phyloP scores from a whole-genome alignment of 2,888 invertebrate species.

The Leucoma salicis region DNA sequence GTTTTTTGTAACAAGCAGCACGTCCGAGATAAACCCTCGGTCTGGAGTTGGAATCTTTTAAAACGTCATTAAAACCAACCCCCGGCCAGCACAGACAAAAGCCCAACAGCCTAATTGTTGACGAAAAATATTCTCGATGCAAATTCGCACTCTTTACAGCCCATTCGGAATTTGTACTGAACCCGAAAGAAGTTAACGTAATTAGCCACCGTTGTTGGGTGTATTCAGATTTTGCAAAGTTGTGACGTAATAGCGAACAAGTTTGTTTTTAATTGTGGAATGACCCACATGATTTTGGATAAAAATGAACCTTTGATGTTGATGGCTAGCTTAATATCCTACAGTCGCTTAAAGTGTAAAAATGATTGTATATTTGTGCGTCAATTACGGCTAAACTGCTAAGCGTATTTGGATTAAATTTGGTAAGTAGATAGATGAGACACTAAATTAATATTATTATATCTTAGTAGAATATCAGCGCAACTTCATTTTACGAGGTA shows the following conservation, averaged over 20 bases:
- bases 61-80: slow-evolving; percentile 80
- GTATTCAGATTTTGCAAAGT: slow-evolving; percentile 50
- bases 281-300: slow-evolving; percentile 6
- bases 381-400: too few species aligned
- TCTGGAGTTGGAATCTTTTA: slow-evolving; percentile 76
- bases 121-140: slow-evolving; percentile 80
- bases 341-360: too few species aligned
- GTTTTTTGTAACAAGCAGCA: slow-evolving; percentile 72
- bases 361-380: too few species aligned
- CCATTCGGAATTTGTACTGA: slow-evolving; percentile 77
- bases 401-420: too few species aligned
- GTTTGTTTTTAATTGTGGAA: slow-evolving; percentile 31
- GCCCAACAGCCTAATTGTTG: slow-evolving; percentile 76
- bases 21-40: slow-evolving; percentile 74
- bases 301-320: neutral
- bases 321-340: too few species aligned
- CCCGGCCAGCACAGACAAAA: slow-evolving; percentile 70
- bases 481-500: too few species aligned
- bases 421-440: too few species aligned
- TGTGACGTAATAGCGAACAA: slow-evolving; percentile 32
- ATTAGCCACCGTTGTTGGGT: slow-evolving; percentile 60
- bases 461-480: too few species aligned
- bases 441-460: too few species aligned
- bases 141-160: slow-evolving; percentile 79
- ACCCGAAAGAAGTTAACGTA: slow-evolving; percentile 71